Percentiles rank a stretch among this genome's conserved stretches.
Evolutionary conservation across 2,888 invertebrate genomes (phyloP).

Genomic region (Cetonia aurata): DNA sequence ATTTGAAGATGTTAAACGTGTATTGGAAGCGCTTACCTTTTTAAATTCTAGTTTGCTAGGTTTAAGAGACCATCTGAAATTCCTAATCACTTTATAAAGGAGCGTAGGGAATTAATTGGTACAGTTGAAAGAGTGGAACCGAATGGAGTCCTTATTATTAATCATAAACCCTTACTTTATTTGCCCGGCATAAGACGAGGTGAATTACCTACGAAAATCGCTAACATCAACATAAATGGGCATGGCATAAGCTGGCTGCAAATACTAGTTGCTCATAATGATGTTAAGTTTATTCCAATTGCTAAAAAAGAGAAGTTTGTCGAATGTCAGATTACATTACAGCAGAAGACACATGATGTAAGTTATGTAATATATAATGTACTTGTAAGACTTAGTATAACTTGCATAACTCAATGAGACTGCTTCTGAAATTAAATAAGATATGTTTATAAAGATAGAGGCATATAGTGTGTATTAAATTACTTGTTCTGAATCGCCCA

Average conservation of each 20-base stretch:
- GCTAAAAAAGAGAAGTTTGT: slow-evolving; percentile 64
- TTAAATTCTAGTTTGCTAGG: slow-evolving; percentile 62
- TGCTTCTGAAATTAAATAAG: too few species aligned
- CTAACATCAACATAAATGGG: slow-evolving; percentile 67
- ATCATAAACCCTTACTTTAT: slow-evolving; percentile 64
- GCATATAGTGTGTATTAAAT: too few species aligned
- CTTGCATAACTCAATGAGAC: neutral
- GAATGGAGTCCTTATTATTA: slow-evolving; percentile 62
- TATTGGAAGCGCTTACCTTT: slow-evolving; percentile 12
- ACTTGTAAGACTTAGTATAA: slow-evolving; percentile 16
- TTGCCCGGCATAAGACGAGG: slow-evolving; percentile 56
- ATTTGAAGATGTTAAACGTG: slow-evolving; percentile 40
- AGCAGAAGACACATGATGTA: slow-evolving; percentile 38
- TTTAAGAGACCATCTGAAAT: slow-evolving; percentile 64
- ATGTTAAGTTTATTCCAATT: slow-evolving; percentile 66
- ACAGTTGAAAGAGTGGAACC: slow-evolving; percentile 65
- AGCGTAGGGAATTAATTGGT: slow-evolving; percentile 63
- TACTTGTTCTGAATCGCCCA: too few species aligned
- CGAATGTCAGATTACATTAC: slow-evolving; percentile 64
- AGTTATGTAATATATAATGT: slow-evolving; percentile 9
- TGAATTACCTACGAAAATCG: slow-evolving; percentile 69
- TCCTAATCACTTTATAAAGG: slow-evolving; percentile 63
- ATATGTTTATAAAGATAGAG: too few species aligned
- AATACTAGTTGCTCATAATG: slow-evolving; percentile 62
- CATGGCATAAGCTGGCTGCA: slow-evolving; percentile 68